phyloP scores from a whole-genome alignment of 2,888 invertebrate genomes.

The Morinoia aosen region DNA sequence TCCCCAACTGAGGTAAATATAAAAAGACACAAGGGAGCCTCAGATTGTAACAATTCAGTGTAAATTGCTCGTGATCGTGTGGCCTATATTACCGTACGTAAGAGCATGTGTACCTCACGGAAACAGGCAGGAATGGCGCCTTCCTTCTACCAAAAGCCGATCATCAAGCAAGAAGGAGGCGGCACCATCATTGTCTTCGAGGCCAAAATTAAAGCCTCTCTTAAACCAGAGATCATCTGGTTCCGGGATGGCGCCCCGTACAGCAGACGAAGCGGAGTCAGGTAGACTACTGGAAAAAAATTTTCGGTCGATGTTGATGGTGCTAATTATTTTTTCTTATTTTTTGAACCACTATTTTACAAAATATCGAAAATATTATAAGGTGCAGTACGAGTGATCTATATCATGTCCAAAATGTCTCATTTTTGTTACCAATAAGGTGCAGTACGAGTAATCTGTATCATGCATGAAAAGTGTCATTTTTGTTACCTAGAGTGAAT shows the following conservation, averaged over 20 bases:
- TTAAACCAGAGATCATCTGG: slow-evolving; percentile 89
- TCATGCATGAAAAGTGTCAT: neutral
- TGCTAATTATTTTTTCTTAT: too few relatives aligned
- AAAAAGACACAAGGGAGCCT: neutral
- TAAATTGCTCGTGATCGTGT: neutral
- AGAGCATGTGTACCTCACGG: neutral
- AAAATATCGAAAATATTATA: too few relatives aligned
- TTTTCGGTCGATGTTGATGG: neutral
- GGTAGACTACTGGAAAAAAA: slow-evolving; percentile 74
- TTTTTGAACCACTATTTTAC: too few relatives aligned
- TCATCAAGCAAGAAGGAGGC: slow-evolving; percentile 96
- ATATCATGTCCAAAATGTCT: too few relatives aligned
- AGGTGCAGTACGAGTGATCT: too few relatives aligned
- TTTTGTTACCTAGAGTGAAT: neutral
- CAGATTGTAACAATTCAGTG: neutral
- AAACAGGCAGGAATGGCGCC: slow-evolving; percentile 94
- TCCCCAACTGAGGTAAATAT: neutral
- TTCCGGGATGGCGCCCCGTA: slow-evolving; percentile 89
- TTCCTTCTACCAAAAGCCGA: slow-evolving; percentile 97
- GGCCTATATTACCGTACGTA: neutral
- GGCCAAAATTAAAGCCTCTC: slow-evolving; percentile 94
- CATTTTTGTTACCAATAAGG: neutral
- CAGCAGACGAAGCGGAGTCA: slow-evolving; percentile 87
- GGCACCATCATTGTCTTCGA: slow-evolving; percentile 93
- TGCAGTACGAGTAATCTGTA: neutral